Evolutionary conservation across 2,888 invertebrate species (phyloP).

Genomic region (Nomada lathburiana): DNA sequence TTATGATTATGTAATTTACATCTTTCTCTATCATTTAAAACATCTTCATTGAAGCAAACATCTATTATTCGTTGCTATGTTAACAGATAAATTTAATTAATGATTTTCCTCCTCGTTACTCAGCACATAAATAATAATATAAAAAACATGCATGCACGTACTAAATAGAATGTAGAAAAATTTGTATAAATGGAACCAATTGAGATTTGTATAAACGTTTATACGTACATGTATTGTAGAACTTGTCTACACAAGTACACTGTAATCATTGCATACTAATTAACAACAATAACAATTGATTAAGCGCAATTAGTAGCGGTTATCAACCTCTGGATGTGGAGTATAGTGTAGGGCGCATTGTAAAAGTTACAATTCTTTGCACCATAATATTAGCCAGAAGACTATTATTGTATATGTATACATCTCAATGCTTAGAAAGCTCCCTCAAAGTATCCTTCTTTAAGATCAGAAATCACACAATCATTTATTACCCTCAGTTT

Average conservation of each 20-base stretch:
- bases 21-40: slow-evolving; percentile 59
- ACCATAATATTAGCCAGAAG: slow-evolving; percentile 21
- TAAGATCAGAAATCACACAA: slow-evolving; percentile 30
- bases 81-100: slow-evolving; percentile 17
- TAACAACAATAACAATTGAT: slow-evolving; percentile 38
- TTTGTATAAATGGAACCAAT: slow-evolving; percentile 55
- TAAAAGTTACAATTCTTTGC: slow-evolving; percentile 26
- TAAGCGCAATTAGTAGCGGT: slow-evolving; percentile 33
- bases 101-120: slow-evolving; percentile 54
- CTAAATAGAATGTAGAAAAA: slow-evolving; percentile 54
- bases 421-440: not conserved
- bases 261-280: slow-evolving; percentile 59
- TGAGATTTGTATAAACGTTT: slow-evolving; percentile 54
- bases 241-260: slow-evolving; percentile 59
- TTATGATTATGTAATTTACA: slow-evolving; percentile 46
- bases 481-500: slow-evolving; percentile 15
- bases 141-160: slow-evolving; percentile 62
- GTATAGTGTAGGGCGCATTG: slow-evolving; percentile 23
- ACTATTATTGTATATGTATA: slow-evolving; percentile 1
- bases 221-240: slow-evolving; percentile 65
- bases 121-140: slow-evolving; percentile 59
- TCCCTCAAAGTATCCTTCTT: not conserved
- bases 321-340: slow-evolving; percentile 19
- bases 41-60: slow-evolving; percentile 29
- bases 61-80: slow-evolving; percentile 35